Conservation (phyloP, 2,113 vertebrate genomes). For the Rattus norvegicus region GRCr8 NC_086035.1:21407501-21408000, state of each 20-base stretch:
- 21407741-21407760: neutral
- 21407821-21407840: neutral
- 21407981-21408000: neutral
- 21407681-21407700: neutral
- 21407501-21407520: neutral
- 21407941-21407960: accelerated
- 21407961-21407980: neutral
- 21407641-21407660: neutral
- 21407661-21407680: neutral
- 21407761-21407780: neutral
- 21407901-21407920: neutral
- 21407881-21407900: neutral
- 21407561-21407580: neutral
- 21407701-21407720: neutral
- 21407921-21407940: neutral
- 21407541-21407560: neutral
- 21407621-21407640: neutral
- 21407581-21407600: neutral
- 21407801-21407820: no score
- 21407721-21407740: neutral
- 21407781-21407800: neutral
- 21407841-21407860: neutral
- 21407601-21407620: neutral
- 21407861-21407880: neutral
- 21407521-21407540: neutral